Conservation (phyloP, 2,888 invertebrate species). For the Eupithecia centaureata region DNA sequence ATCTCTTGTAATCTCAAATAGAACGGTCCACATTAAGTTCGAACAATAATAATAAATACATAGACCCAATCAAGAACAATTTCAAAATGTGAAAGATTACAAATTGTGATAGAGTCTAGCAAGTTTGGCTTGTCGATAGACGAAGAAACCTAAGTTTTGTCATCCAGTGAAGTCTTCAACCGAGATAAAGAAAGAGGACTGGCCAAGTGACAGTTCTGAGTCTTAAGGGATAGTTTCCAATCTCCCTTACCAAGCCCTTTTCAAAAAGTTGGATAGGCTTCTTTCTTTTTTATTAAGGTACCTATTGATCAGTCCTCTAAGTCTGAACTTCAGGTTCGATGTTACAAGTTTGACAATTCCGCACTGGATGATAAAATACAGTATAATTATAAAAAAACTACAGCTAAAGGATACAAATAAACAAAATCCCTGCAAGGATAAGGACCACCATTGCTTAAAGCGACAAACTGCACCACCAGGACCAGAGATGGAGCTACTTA, state of each 20-base stretch:
- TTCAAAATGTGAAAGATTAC: slow-evolving; percentile 31
- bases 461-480: slow-evolving; percentile 44
- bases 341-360: not conserved
- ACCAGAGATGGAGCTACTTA: slow-evolving; percentile 41
- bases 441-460: slow-evolving; percentile 52
- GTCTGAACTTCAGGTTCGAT: not conserved
- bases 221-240: not conserved
- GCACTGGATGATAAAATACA: slow-evolving; percentile 12
- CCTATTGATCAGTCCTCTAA: not conserved
- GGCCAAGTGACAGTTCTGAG: not conserved
- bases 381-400: slow-evolving; percentile 50
- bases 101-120: slow-evolving; percentile 39
- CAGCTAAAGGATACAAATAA: slow-evolving; percentile 58
- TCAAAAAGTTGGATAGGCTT: not conserved
- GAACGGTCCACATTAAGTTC: slow-evolving; percentile 5
- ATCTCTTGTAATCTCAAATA: not conserved
- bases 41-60: slow-evolving; percentile 20
- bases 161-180: slow-evolving; percentile 4
- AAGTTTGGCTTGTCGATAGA: slow-evolving; percentile 41
- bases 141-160: slow-evolving; percentile 35
- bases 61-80: slow-evolving; percentile 22
- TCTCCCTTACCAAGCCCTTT: not conserved
- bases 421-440: slow-evolving; percentile 69
- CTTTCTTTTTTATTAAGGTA: not conserved
- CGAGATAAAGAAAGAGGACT: not conserved